Conservation (phyloP, 2,113 vertebrate species). For the Nesoenas mayeri region DNA sequence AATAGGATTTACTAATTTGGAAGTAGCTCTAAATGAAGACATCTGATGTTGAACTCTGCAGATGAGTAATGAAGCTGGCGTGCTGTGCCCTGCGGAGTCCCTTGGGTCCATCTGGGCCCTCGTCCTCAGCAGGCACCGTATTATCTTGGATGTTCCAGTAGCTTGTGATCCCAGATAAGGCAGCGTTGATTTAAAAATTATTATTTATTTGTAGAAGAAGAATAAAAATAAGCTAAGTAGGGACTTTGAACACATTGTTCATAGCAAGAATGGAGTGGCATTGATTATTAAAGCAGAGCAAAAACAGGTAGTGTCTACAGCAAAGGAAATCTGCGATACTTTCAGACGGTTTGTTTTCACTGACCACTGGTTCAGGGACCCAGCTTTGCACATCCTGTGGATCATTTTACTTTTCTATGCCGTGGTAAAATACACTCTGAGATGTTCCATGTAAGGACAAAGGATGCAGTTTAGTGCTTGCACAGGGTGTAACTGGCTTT, state of each 20-base stretch:
- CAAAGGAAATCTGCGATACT: neutral
- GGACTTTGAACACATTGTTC: neutral
- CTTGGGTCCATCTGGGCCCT: neutral
- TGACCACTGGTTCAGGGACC: neutral
- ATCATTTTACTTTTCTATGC: neutral
- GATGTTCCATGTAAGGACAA: neutral
- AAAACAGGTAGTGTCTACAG: neutral
- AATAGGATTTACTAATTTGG: neutral
- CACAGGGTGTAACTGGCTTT: neutral
- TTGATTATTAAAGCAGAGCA: neutral
- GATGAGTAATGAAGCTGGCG: neutral
- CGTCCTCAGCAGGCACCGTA: neutral
- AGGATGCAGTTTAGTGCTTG: neutral
- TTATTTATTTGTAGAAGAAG: neutral
- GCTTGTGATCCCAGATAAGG: neutral
- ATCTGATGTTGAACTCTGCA: neutral
- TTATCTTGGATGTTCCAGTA: neutral
- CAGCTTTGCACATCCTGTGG: neutral
- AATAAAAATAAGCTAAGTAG: neutral
- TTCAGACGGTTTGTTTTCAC: neutral
- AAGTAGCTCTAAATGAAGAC: neutral
- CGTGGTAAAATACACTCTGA: neutral
- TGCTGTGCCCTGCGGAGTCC: neutral
- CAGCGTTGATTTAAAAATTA: neutral
- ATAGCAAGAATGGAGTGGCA: neutral